Percentiles rank a stretch among this genome's conserved stretches.
These are phyloP conservation scores for Cecidostiba fungosa DNA, from an alignment of 2,888 invertebrate species.

Conservation along the genomic window DNA sequence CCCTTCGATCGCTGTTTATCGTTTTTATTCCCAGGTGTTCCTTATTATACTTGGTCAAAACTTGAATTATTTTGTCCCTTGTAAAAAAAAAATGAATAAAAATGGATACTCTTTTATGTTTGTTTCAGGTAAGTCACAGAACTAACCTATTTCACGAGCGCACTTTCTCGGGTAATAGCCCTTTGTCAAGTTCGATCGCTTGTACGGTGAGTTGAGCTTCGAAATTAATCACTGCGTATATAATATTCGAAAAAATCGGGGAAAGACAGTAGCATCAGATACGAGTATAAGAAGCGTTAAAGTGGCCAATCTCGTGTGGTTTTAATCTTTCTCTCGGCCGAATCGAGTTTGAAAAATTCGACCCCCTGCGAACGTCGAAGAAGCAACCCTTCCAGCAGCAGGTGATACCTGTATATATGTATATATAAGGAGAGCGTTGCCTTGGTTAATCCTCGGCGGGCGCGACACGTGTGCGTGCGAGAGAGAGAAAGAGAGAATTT, in stretches of 20 bases:
- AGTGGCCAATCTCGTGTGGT: constrained; percentile 58
- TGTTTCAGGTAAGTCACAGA: constrained; percentile 45
- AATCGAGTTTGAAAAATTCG: constrained; percentile 25
- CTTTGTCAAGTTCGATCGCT: neutral
- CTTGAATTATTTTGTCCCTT: too few relatives aligned
- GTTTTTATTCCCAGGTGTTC: too few relatives aligned
- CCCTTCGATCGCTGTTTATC: too few relatives aligned
- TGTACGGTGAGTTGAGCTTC: constrained; percentile 28
- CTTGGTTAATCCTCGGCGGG: constrained; percentile 65
- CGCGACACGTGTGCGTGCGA: constrained; percentile 69
- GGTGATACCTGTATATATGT: constrained; percentile 44
- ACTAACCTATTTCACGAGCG: constrained; percentile 39
- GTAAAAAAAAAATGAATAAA: too few relatives aligned
- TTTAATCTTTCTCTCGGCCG: constrained; percentile 26
- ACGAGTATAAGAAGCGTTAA: constrained; percentile 46
- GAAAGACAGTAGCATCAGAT: too few relatives aligned
- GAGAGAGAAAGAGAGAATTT: constrained; percentile 56
- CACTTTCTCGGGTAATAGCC: neutral
- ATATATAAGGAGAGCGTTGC: constrained; percentile 53
- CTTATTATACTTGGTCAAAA: too few relatives aligned
- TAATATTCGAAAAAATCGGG: too few relatives aligned
- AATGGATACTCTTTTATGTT: neutral
- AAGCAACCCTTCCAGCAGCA: constrained; percentile 27
- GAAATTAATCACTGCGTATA: neutral
- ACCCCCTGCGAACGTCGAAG: constrained; percentile 56